Evolutionary conservation across 2,888 invertebrate species (phyloP), one percentile per base, ranked within the genome.

Genomic region (Mythimna lalbum): DNA sequence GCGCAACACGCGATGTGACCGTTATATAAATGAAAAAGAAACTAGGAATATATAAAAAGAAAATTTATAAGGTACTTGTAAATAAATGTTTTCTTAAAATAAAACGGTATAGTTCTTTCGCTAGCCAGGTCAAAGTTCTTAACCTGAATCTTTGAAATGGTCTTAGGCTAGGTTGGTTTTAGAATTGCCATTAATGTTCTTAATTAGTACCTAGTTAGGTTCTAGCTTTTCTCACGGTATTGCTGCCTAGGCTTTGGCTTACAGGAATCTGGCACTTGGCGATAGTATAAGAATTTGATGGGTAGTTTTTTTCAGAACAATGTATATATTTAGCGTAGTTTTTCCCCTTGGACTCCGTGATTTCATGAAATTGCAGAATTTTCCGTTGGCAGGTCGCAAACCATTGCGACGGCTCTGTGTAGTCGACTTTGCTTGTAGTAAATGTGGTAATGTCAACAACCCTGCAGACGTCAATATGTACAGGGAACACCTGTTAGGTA

Each of bases 111-210:
- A 21, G 49, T 61, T 55, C 2, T 77, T 71, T 75, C 17, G 72
- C 63, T 21, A 78, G 74, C 47, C 79, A 76, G 76, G 76, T 79
- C 76, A 65, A 57, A 76, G 80, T 76, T 73, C 74, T 79, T 74
- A 61, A 79, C 65, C 74, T 65, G 36, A 19, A 47, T 63, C 6
- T 52, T 36, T 69, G 19, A n/a, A 43, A 21, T 76, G 33, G 21
- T 23, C 57, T 27, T 52, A n/a, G 14, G 14, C 21, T 0, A 57
- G 27, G 14, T 61, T 10, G 23, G 9, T 31, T 64, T 67, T 27
- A 33, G 33, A 10, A 49, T 49, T 6, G 49, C 39, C 21, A 27
- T 56, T 76, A 56, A 33, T 43, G 19, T 57, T 72, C 27, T 9
- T 21, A 52, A 52, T 71, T 21, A 21, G 31, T 21, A 3, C 27